Conservation (phyloP, 23 tunicate genomes). For the Clavelina lepadiformis region DNA sequence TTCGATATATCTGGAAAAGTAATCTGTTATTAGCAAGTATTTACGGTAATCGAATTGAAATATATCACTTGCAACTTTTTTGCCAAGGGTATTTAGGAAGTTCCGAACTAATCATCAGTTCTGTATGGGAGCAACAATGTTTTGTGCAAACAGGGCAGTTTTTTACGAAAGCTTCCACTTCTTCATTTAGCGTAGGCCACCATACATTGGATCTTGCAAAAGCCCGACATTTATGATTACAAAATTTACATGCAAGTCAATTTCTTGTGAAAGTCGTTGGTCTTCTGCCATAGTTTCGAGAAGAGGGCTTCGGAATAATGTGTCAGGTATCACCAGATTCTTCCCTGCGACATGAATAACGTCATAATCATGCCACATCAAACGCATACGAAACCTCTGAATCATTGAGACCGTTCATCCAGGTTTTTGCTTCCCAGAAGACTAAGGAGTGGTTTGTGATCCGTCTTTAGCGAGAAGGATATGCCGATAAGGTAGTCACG, state of each 20-base stretch:
- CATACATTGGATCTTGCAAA: background rate
- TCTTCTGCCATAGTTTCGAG: background rate
- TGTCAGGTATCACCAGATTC: constrained; percentile 5
- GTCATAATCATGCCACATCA: constrained; percentile 10
- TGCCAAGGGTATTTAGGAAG: constrained; percentile 20
- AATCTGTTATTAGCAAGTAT: constrained; percentile 14
- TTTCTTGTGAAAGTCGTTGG: background rate
- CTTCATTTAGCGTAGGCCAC: constrained; percentile 20
- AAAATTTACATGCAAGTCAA: constrained; percentile 3
- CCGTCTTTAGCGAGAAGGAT: constrained; percentile 12
- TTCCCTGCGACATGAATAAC: constrained; percentile 24
- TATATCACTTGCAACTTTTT: constrained; percentile 17
- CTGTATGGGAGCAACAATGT: constrained; percentile 6
- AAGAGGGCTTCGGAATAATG: constrained; percentile 7
- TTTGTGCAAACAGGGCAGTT: constrained; percentile 7
- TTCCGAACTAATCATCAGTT: constrained; percentile 9
- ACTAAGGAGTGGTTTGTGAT: constrained; percentile 27
- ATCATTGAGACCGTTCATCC: constrained; percentile 5
- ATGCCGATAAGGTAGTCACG: constrained; percentile 2
- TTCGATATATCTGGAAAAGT: constrained; percentile 34
- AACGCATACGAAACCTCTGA: constrained; percentile 10
- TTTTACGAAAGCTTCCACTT: constrained; percentile 4
- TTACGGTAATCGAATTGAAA: constrained; percentile 1
- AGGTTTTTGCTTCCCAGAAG: constrained; percentile 17
- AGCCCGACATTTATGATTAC: constrained; percentile 10